Conservation (phyloP, 2,888 invertebrate species). For the Silvanus unidentatus region DNA sequence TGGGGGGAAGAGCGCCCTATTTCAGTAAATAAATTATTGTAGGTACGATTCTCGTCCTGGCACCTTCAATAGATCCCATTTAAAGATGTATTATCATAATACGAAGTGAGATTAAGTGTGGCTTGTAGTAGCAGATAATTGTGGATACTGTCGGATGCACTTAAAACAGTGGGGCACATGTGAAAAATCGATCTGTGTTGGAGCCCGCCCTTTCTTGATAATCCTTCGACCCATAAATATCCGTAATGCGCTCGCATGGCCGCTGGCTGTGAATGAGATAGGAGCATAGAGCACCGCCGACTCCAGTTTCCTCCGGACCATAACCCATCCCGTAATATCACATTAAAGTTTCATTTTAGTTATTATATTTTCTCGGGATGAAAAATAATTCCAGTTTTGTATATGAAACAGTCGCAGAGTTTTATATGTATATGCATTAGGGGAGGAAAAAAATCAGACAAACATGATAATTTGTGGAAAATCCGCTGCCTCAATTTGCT, state of each 20-base stretch:
- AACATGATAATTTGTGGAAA: no score
- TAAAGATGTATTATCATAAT: constrained; percentile 4
- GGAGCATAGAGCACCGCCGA: constrained; percentile 25
- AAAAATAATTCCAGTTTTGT: no score
- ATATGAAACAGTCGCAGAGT: no score
- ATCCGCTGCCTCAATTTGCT: no score
- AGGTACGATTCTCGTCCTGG: not conserved
- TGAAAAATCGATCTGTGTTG: constrained; percentile 45
- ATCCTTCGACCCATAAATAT: constrained; percentile 45
- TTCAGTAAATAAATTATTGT: not conserved
- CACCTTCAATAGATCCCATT: not conserved
- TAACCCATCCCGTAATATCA: constrained; percentile 17
- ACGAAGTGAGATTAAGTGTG: constrained; percentile 1
- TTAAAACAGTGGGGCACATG: constrained; percentile 36
- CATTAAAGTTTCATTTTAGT: constrained; percentile 15
- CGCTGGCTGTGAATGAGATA: constrained; percentile 47
- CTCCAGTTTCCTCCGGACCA: constrained; percentile 17
- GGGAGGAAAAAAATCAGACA: no score
- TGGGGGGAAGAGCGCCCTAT: not conserved
- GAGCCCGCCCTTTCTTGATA: constrained; percentile 45
- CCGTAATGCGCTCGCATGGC: constrained; percentile 44
- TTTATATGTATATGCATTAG: no score
- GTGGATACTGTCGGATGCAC: constrained; percentile 29
- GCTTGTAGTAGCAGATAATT: constrained; percentile 20
- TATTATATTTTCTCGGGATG: constrained; percentile 1